Evolutionary conservation across 2,113 vertebrate species (phyloP).

Genomic region (Panthera tigris): DNA sequence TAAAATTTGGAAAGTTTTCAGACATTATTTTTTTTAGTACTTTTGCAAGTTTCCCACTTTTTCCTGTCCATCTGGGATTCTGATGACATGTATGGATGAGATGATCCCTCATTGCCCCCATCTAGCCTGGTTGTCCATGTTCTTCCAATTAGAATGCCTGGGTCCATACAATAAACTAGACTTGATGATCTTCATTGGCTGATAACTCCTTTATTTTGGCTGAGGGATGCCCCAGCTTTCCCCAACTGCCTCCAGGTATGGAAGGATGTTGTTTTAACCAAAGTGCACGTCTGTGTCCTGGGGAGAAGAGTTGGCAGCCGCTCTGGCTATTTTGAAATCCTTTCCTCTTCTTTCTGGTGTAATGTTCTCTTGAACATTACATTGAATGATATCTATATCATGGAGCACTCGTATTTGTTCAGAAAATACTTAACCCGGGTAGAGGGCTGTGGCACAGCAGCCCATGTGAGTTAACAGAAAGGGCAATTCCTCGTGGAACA

Average conservation of each 20-base stretch:
- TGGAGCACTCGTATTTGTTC: background rate
- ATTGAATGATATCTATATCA: background rate
- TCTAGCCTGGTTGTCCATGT: background rate
- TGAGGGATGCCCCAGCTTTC: background rate
- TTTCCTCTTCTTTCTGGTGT: conserved; percentile 25
- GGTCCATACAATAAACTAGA: background rate
- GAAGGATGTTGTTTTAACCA: background rate
- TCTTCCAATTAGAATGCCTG: background rate
- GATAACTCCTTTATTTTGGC: background rate
- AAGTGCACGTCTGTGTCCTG: background rate
- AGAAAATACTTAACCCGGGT: background rate
- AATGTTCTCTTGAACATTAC: background rate
- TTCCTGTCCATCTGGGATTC: background rate
- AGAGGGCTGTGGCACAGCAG: background rate
- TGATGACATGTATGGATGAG: background rate
- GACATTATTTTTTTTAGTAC: background rate
- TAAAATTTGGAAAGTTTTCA: background rate
- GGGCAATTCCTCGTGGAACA: background rate
- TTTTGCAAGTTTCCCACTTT: background rate
- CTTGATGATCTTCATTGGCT: background rate
- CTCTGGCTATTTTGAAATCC: conserved; percentile 39
- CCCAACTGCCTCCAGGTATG: background rate
- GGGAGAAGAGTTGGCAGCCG: background rate
- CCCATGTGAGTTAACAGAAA: background rate
- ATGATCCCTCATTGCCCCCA: background rate